Evolutionary conservation across 2,888 invertebrate genomes (phyloP).

Genomic region (Parnassius mnemosyne): DNA sequence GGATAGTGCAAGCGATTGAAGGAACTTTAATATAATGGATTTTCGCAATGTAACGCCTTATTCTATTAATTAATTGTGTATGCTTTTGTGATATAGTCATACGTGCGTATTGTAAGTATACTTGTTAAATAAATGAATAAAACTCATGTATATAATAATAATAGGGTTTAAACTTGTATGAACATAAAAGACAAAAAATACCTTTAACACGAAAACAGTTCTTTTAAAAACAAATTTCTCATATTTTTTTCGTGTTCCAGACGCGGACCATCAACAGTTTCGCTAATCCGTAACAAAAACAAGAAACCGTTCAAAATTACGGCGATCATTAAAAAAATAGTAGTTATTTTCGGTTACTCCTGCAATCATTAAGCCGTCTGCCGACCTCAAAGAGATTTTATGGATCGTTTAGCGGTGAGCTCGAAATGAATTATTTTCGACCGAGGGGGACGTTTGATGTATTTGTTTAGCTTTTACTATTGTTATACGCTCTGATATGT

Average conservation of each 20-base stretch:
- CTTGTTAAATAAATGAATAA: no score
- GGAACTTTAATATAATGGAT: no score
- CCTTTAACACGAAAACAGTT: no score
- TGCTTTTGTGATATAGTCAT: no score
- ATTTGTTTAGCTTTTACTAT: constrained; percentile 25
- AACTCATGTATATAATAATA: no score
- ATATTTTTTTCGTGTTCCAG: neutral
- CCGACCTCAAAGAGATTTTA: constrained; percentile 58
- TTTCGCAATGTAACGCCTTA: no score
- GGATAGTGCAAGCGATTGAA: no score
- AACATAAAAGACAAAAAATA: no score
- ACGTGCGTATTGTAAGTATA: no score
- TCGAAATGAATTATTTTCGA: constrained; percentile 54
- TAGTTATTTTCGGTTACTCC: constrained; percentile 33
- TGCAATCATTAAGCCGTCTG: constrained; percentile 53
- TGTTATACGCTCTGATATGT: constrained; percentile 34
- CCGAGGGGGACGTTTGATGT: constrained; percentile 41
- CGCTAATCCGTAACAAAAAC: no score
- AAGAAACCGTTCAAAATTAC: constrained; percentile 3
- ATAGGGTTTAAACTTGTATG: no score
- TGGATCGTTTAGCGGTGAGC: constrained; percentile 52
- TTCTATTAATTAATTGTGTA: no score
- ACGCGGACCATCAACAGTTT: neutral
- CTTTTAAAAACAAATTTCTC: neutral
- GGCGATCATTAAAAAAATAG: constrained; percentile 31